Evolutionary conservation across 1,140 invertebrate species (phyloP), one percentile per base, ranked within the genome.

Genomic region (Acarapis woodi): DNA sequence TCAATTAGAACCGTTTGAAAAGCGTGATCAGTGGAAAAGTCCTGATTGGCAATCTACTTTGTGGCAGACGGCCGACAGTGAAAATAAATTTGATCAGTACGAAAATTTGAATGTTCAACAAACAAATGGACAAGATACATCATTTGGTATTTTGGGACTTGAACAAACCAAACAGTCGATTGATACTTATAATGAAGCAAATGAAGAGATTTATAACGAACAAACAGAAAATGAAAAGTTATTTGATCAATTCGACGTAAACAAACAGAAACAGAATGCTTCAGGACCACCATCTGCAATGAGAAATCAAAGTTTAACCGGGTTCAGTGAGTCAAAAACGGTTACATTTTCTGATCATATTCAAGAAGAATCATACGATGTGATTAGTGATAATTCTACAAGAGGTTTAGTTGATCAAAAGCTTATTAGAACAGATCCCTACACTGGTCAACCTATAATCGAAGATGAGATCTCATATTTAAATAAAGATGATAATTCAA

Each of bases 321-420:
- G n/a, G n/a, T n/a, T n/a, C n/a, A 29, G 40, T 26, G 40, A 41
- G 31, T 35, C 40, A 14, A 43, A 43, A 43, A 30, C 38, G 15
- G 42, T 43, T n/a, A 40, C 32, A 31, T 43, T 43, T 16, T 28
- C 10, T 25, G 42, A 43, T 32, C 30, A 43, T 26, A 39, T 40
- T 33, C 38, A 34, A 14, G 21, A 29, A 14, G 37, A 40, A 34
- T 40, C 40, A 16, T 37, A 28, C 19, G 18, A 14, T 18, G 16
- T n/a, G n/a, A n/a, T n/a, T n/a, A n/a, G n/a, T n/a, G n/a, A n/a
- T n/a, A n/a, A n/a, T n/a, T n/a, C 8, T 28, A 9, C 25, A 8
- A 28, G 8, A 28, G 25, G 8, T 9, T 9, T 28, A 14, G 8
- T 28, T 14, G 14, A 28, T 14, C 8, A 28, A 8, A 28, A 28